A percentile compares a stretch with the other conserved stretches of the same genome.
Evolutionary conservation across 2,888 invertebrate genomes (phyloP).

Genomic region (Candidula unifasciata): DNA sequence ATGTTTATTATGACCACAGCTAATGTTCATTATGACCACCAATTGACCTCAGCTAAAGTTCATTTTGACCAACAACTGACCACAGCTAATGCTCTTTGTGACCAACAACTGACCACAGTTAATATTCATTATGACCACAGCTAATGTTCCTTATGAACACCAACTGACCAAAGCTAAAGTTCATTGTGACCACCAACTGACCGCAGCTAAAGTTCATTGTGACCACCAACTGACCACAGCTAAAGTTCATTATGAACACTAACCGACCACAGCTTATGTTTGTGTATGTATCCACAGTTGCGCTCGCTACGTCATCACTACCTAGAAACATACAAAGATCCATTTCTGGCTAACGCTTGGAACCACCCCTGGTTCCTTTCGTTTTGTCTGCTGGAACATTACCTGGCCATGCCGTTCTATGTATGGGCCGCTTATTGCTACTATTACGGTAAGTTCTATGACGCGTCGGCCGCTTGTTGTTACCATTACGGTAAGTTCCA

Average conservation of each 20-base stretch:
- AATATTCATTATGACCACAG: background rate
- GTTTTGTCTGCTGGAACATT: slow-evolving; percentile 69
- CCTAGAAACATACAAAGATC: slow-evolving; percentile 50
- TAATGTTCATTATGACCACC: no score
- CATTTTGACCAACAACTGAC: no score
- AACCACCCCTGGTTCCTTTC: slow-evolving; percentile 70
- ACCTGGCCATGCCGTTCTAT: slow-evolving; percentile 74
- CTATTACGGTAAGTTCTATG: slow-evolving; percentile 65
- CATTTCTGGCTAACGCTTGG: slow-evolving; percentile 51
- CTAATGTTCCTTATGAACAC: background rate
- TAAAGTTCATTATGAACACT: background rate
- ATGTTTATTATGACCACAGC: no score
- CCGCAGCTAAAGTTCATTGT: background rate
- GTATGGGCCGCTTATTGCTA: slow-evolving; percentile 70
- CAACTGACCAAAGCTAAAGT: no score
- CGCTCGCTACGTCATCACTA: slow-evolving; percentile 38
- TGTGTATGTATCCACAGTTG: background rate
- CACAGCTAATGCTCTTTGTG: no score
- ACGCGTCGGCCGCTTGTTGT: slow-evolving; percentile 69
- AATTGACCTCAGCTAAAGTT: background rate
- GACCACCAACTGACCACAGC: background rate
- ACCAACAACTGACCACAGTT: background rate
- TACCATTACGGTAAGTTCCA: slow-evolving; percentile 67
- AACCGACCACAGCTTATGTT: background rate
- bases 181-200: background rate